Evolutionary conservation across 2,888 invertebrate species (phyloP), one percentile per base, ranked within the genome.

Genomic region (Xylota sylvarum): DNA sequence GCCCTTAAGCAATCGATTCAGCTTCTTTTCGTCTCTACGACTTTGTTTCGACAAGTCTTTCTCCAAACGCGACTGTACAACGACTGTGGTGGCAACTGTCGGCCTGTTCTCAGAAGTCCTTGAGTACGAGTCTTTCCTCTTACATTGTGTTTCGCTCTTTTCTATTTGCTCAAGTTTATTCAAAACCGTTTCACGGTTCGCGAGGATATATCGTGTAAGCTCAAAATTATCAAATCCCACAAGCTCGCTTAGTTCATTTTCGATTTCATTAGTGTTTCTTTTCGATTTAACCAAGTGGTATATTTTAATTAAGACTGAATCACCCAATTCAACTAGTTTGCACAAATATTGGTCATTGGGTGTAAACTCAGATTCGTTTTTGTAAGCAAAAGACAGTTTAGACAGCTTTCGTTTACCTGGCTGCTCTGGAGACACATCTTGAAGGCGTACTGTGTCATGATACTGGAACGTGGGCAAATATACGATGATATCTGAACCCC

Each of bases 171-270:
- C 92, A 19, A 93, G 62, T 37, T 91, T 90, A 37, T 90, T 90
- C 0, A 91, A 89, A 9, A 95, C 94, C 88, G 93, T 94, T 58
- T 92, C 91, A 10, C 97, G 93, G 89, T 96, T 94, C 67, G 94
- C 93, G 32, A 97, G 91, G 81, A 97, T 91, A 46, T 94, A 93
- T 80, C 94, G 94, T 32, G 96, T 96, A 78, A 97, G 93, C 90
- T 97, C 97, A 91, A 97, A 95, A 89, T 95, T 93, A 88, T 98
- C 97, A 91, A 96, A 97, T 0, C 99, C 99, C 10, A 92, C 93
- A 4, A 98, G 93, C 89, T 99, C 98, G 91, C 98, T 96, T 19
- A 99, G 93, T 92, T 97, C 97, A 90, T 96, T 96, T 91, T 97
- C 96, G 83, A 97, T 93, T 89, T 96, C 96, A 84, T 95, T 95